Base-by-base conservation (phyloP, 2,888 invertebrate species). In the Ophion ventricosus region DNA sequence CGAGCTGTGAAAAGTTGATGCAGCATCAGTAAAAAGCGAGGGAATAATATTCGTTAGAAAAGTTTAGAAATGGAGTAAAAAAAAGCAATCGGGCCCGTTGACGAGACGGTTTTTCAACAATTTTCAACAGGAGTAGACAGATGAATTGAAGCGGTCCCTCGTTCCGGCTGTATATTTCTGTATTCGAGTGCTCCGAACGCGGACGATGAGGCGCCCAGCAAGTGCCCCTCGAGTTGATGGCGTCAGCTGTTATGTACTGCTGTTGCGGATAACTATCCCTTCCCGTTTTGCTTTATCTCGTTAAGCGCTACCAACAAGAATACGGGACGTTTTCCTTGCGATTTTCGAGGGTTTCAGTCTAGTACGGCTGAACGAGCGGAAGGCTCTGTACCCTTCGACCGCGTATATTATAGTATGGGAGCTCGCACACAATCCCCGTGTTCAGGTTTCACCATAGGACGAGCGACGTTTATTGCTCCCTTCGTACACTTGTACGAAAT, bases 181-280 rank as follows among this genome's bases (percentile, higher is more conserved):
- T 80, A 84, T 77, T 85, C 85, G 81, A 86, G 85, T 86, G 77
- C 66, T 57, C 73, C 59, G 25, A 43, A 26, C 26, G 40, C 29
- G 63, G 43, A 74, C 69, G 80, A 67, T 49, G 83, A 80, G 69
- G 87, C 87, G 79, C 72, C 59, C 70, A 72, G 59, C 83, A 80
- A 83, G 80, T 76, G 72, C 85, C 87, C 89, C 90, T 91, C 85
- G 88, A 87, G 88, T 91, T 90, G 90, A 92, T 92, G 90, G 92
- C 92, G 92, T 92, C 92, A 92, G 92, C 92, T 92, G 92, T 91
- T 92, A 91, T 90, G 89, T 90, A 91, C 83, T 80, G 70, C 91
- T 90, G 89, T 91, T 90, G 90, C 88, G 90, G 89, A 87, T 87
- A 87, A 86, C 66, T 76, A 64, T 66, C 49, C 61, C 49, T 26